These are phyloP conservation scores for Melanocharis versteri DNA, from an alignment of 2,113 vertebrate genomes.

Conservation along the genomic window DNA sequence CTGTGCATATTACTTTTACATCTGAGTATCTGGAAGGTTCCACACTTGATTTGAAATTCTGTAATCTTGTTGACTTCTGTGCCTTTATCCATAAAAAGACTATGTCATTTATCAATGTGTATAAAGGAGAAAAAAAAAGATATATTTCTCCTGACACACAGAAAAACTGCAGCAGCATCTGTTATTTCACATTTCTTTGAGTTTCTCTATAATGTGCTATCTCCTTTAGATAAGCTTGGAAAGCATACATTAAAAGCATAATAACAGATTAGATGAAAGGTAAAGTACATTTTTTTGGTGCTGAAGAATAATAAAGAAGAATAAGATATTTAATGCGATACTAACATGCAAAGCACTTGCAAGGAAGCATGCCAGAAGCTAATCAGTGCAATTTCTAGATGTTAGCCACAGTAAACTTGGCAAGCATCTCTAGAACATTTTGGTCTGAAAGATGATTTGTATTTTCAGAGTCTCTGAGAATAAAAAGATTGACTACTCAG, in stretches of 20 bases:
- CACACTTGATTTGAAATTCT: background rate
- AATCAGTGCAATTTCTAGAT: slow-evolving; percentile 18
- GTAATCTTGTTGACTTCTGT: background rate
- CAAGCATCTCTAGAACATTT: slow-evolving; percentile 12
- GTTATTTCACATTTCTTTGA: background rate
- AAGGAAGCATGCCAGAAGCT: background rate
- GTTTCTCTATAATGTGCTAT: background rate
- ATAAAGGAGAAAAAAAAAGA: background rate
- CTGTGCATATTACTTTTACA: background rate
- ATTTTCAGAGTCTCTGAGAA: background rate
- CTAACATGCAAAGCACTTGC: background rate
- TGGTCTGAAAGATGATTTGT: background rate
- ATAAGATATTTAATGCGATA: background rate
- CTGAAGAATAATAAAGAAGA: background rate
- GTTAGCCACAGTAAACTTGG: background rate
- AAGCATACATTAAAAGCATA: background rate
- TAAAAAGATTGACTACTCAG: background rate
- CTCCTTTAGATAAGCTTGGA: background rate
- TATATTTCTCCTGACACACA: background rate
- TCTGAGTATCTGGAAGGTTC: background rate
- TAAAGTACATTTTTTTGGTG: background rate
- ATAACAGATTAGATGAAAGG: background rate
- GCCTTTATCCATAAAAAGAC: background rate
- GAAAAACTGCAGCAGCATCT: background rate
- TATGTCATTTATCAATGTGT: background rate